phyloP scores from a whole-genome alignment of 2,113 vertebrate species.

The Potamarius usumacintae region DNA sequence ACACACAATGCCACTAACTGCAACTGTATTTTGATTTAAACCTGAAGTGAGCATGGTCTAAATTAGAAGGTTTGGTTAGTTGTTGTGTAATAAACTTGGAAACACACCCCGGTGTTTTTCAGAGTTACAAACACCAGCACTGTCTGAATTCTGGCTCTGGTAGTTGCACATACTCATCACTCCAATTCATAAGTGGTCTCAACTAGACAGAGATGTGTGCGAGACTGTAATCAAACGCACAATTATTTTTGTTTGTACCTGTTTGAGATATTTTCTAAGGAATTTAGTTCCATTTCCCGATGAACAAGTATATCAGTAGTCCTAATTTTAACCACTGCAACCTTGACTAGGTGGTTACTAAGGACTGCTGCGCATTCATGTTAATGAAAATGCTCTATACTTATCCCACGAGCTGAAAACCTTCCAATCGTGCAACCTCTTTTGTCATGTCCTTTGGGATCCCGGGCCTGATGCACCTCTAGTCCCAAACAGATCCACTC shows the following conservation, averaged over 20 bases:
- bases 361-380: neutral
- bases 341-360: neutral
- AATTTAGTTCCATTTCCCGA: neutral
- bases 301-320: neutral
- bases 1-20: neutral
- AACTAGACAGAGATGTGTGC: neutral
- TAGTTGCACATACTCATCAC: neutral
- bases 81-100: neutral
- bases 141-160: no score
- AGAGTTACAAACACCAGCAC: no score
- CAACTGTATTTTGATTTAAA: neutral
- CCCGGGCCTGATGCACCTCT: neutral
- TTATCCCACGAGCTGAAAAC: neutral
- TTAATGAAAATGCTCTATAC: no score
- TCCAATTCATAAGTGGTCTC: neutral
- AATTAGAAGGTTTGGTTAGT: neutral
- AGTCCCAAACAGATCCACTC: neutral
- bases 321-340: neutral
- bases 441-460: neutral
- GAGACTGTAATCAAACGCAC: neutral
- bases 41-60: neutral
- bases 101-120: neutral
- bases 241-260: neutral
- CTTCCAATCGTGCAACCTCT: neutral
- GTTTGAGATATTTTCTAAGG: neutral